Base-by-base conservation (phyloP, 2,113 vertebrate genomes). In the Sapajus apella region DNA sequence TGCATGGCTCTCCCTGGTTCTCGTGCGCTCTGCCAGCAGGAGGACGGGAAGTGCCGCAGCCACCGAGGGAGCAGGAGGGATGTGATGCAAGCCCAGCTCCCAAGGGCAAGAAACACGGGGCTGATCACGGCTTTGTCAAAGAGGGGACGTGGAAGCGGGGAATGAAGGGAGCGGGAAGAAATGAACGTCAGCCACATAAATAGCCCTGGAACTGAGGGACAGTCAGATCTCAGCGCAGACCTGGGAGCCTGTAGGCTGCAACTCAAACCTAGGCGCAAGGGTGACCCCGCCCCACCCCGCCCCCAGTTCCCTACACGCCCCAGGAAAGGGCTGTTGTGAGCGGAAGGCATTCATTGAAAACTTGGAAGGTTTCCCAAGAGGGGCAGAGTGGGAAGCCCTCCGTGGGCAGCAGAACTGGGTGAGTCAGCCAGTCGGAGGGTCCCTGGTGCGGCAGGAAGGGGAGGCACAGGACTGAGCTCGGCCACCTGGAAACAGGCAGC, bases 361-460 rank as follows among this genome's bases (percentile, higher is more conserved):
- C 88, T 58, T 76, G 76, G 81, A 27, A 52, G 20, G 64, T 21
- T 92, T 66, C 77, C 89, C 72, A 40, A 40, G 64, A 55, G 4
- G 58, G 40, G 47, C 79, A 45, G 89, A 86, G 35, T 0, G 1
- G 72, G n/a, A 37, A 94, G 76, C 47, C 64, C 35, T 82, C 1
- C 1, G 2, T 58, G 77, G 77, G 92, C 0, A 23, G 87, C 61
- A 85, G 81, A 66, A 25, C 37, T 25, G 0, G 2, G 2, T 61
- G 77, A 94, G 86, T 93, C 91, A 86, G 88, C 43, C 9, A 37
- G 45, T 30, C 0, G 5, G 8, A 37, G 87, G 91, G 93, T 92
- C 32, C 86, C 81, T n/a, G 6, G 0, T 10, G 81, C 14, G 8
- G 56, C 45, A 70, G 87, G 70, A 52, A 37, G 52, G 66, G 88